Conservation (phyloP, 2,888 invertebrate species). For the Coleophora flavipennella region DNA sequence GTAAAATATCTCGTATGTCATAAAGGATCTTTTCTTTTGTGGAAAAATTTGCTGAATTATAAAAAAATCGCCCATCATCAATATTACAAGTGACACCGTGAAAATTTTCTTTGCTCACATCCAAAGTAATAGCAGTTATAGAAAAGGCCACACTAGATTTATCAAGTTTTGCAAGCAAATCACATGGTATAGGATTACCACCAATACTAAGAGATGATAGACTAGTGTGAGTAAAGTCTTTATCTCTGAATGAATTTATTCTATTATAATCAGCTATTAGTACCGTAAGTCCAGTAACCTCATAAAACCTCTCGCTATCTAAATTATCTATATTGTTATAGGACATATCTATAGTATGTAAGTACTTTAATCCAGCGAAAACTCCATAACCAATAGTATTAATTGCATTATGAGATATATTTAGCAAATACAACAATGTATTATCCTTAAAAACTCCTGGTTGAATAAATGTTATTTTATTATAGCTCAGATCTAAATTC, state of each 20-base stretch:
- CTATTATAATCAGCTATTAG: constrained; percentile 44
- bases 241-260: constrained; percentile 28
- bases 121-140: constrained; percentile 28
- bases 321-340: constrained; percentile 38
- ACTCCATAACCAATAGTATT: constrained; percentile 35
- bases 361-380: constrained; percentile 32
- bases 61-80: not conserved
- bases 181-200: constrained; percentile 46
- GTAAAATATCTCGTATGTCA: constrained; percentile 23
- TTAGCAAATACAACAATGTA: constrained; percentile 25
- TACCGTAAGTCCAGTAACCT: constrained; percentile 26
- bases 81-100: constrained; percentile 27
- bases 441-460: constrained; percentile 43
- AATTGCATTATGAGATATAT: constrained; percentile 44
- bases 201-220: constrained; percentile 42
- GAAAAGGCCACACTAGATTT: constrained; percentile 17
- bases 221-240: constrained; percentile 31
- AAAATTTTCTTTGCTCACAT: constrained; percentile 27
- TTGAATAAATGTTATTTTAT: constrained; percentile 38
- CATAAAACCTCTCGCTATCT: constrained; percentile 39
- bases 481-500: constrained; percentile 39
- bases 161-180: constrained; percentile 28
- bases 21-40: constrained; percentile 13
- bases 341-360: constrained; percentile 40
- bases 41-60: too few species aligned